Percentiles rank a stretch among this genome's conserved stretches.
phyloP scores from a whole-genome alignment of 2,888 invertebrate genomes.

The Microctonus hyperodae region DNA sequence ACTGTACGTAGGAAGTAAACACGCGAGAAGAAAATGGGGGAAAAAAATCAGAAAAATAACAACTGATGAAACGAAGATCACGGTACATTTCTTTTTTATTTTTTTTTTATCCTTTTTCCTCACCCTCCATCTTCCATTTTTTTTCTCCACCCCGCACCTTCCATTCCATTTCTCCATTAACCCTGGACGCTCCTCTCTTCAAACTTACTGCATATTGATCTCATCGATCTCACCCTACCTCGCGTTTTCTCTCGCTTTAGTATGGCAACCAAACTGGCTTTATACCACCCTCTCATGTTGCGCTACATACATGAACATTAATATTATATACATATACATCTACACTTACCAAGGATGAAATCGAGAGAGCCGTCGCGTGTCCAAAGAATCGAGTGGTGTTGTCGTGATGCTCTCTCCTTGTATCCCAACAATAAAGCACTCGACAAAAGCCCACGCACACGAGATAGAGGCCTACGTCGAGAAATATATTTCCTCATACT shows the following conservation, averaged over 20 bases:
- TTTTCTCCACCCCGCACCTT: neutral
- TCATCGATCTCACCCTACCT: conserved; percentile 56
- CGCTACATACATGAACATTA: neutral
- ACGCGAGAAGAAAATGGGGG: conserved; percentile 3
- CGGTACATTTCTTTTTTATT: neutral
- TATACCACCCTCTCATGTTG: conserved; percentile 17
- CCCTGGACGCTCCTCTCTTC: conserved; percentile 52
- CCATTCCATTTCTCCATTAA: conserved; percentile 54
- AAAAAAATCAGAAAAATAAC: neutral
- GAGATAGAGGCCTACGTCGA: conserved; percentile 27
- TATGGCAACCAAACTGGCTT: conserved; percentile 7
- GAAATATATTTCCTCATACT: conserved; percentile 28
- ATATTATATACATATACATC: neutral
- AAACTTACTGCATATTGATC: conserved; percentile 63
- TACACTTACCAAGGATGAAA: conserved; percentile 19
- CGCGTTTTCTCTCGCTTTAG: conserved; percentile 3
- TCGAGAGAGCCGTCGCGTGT: conserved; percentile 25
- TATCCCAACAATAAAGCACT: conserved; percentile 33
- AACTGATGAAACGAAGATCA: neutral
- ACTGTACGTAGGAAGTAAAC: conserved; percentile 10
- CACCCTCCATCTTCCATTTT: neutral
- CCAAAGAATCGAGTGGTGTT: conserved; percentile 22
- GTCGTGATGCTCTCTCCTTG: conserved; percentile 14
- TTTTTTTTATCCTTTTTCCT: neutral
- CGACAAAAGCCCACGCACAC: conserved; percentile 34